Evolutionary conservation across 2,797 vertebrate species (phyloP).

Genomic region (Todus mexicanus): DNA sequence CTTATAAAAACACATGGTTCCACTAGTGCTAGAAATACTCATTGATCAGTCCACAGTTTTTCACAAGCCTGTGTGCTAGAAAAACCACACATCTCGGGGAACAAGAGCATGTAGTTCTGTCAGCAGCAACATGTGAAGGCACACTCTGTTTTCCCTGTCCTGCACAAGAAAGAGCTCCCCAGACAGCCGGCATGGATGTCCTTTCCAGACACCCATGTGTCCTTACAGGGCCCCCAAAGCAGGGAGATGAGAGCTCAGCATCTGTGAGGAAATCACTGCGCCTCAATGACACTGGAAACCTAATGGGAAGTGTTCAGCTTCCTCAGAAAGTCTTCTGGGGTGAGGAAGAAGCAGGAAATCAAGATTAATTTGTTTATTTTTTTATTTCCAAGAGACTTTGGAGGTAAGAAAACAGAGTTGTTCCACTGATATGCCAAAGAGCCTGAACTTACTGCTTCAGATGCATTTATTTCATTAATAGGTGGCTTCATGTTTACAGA

Average conservation of each 20-base stretch:
- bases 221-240: background rate
- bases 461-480: background rate
- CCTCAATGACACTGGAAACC: background rate
- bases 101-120: background rate
- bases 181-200: background rate
- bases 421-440: background rate
- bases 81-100: background rate
- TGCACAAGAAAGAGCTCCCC: background rate
- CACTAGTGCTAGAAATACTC: background rate
- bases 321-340: background rate
- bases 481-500: background rate
- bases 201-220: background rate
- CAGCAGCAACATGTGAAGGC: background rate
- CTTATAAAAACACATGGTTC: background rate
- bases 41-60: background rate
- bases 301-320: background rate
- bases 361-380: too few relatives aligned
- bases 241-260: background rate
- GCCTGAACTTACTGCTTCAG: background rate
- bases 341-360: background rate
- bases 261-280: rapidly evolving
- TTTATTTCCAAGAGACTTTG: background rate
- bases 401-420: background rate
- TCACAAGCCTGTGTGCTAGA: background rate
- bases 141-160: background rate